Evolutionary conservation across 2,888 invertebrate genomes (phyloP).

Genomic region (Drosophila melanosoma): DNA sequence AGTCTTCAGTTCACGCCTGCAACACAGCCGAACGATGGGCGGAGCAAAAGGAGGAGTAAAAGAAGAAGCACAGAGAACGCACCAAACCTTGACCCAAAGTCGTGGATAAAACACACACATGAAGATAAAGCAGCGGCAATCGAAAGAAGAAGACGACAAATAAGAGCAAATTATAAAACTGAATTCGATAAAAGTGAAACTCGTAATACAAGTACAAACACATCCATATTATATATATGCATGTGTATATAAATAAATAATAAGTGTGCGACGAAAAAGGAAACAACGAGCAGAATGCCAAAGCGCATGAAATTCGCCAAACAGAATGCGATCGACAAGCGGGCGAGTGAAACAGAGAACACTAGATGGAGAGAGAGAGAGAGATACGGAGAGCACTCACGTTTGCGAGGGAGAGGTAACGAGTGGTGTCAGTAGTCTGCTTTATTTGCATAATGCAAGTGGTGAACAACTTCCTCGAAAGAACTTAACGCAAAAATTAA

Average conservation of each 20-base stretch:
- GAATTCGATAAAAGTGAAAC: conserved; percentile 69
- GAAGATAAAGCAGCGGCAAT: conserved; percentile 41
- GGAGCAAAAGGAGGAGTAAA: background rate
- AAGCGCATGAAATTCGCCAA: conserved; percentile 31
- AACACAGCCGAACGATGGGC: background rate
- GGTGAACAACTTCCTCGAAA: conserved; percentile 55
- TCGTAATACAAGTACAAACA: conserved; percentile 52
- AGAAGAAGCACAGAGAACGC: conserved; percentile 16
- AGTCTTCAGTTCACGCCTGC: conserved; percentile 35
- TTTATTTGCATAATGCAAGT: conserved; percentile 58
- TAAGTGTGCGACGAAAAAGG: conserved; percentile 57
- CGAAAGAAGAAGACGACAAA: conserved; percentile 11
- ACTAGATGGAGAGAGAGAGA: conserved; percentile 1
- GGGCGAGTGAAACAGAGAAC: conserved; percentile 4
- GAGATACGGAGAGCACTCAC: background rate
- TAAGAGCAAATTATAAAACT: conserved; percentile 33
- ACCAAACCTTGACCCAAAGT: conserved; percentile 69
- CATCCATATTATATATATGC: conserved; percentile 5
- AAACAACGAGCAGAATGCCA: conserved; percentile 55
- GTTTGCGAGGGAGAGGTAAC: background rate
- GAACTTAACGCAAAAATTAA: conserved; percentile 1
- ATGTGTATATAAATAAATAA: conserved; percentile 40
- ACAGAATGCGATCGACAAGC: conserved; percentile 40
- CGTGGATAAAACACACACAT: conserved; percentile 48
- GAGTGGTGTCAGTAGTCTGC: conserved; percentile 49